Conservation (phyloP, 2,113 vertebrate genomes). For the Alligator mississippiensis region DNA sequence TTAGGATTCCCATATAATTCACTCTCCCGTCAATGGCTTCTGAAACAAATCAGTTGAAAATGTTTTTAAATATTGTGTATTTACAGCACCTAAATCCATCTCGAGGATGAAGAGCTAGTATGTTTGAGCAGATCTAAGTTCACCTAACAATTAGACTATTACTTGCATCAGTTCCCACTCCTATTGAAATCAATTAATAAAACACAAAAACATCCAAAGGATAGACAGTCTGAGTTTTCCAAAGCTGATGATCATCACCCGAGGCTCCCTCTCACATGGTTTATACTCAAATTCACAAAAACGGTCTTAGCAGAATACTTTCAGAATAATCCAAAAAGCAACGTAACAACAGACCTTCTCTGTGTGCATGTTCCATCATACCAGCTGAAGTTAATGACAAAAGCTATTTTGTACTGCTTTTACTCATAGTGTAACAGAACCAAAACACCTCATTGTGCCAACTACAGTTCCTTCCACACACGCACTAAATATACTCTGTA, state of each 20-base stretch:
- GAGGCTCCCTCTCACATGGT: background rate
- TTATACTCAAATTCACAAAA: background rate
- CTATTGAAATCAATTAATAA: background rate
- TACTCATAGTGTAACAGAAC: background rate
- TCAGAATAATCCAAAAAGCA: background rate
- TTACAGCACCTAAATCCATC: background rate
- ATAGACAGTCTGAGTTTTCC: background rate
- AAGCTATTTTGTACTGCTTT: background rate
- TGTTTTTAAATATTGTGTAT: conserved; percentile 1
- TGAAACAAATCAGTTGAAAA: conserved; percentile 4
- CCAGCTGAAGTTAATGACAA: background rate
- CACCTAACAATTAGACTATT: background rate
- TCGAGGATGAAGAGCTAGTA: background rate
- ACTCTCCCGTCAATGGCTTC: background rate
- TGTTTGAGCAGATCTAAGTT: background rate
- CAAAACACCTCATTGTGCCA: background rate
- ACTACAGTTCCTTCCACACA: background rate
- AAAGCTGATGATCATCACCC: background rate
- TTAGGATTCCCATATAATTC: background rate
- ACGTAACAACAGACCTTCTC: background rate
- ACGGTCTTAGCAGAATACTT: background rate
- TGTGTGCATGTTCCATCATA: background rate
- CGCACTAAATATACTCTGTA: background rate
- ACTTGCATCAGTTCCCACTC: background rate
- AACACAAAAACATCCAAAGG: background rate